Conservation (phyloP, 2,888 invertebrate genomes). For the Lacanobia oleracea region DNA sequence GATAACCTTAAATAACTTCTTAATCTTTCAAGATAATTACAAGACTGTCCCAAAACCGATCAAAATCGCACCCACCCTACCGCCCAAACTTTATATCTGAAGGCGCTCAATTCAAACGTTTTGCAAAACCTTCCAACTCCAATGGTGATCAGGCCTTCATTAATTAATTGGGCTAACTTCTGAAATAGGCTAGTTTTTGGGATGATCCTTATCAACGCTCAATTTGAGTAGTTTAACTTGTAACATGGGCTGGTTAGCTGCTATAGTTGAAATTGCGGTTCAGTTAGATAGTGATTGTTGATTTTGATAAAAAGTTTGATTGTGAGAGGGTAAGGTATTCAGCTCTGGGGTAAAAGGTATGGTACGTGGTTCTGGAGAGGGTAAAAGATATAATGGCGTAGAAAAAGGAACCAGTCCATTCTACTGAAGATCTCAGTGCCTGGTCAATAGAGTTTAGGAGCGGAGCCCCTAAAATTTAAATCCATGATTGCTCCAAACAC, state of each 20-base stretch:
- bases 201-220: conserved; percentile 59
- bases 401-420: background rate
- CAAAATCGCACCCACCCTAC: conserved; percentile 4
- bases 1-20: background rate
- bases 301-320: background rate
- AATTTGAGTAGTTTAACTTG: conserved; percentile 66
- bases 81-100: conserved; percentile 51
- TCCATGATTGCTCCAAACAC: too few species aligned
- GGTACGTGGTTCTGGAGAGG: background rate
- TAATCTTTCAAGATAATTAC: background rate
- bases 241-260: conserved; percentile 1
- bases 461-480: too few species aligned
- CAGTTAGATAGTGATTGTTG: background rate
- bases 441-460: too few species aligned
- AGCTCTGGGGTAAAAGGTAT: background rate
- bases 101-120: conserved; percentile 59
- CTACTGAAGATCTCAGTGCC: too few species aligned
- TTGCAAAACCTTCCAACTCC: conserved; percentile 58
- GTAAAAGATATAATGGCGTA: background rate
- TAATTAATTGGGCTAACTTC: conserved; percentile 64
- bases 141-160: conserved; percentile 55
- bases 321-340: too few species aligned
- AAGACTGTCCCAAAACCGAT: conserved; percentile 11
- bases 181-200: conserved; percentile 58
- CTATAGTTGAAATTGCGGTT: conserved; percentile 12